Base-by-base conservation (phyloP, 2,797 vertebrate genomes). In the Otus scops region DNA sequence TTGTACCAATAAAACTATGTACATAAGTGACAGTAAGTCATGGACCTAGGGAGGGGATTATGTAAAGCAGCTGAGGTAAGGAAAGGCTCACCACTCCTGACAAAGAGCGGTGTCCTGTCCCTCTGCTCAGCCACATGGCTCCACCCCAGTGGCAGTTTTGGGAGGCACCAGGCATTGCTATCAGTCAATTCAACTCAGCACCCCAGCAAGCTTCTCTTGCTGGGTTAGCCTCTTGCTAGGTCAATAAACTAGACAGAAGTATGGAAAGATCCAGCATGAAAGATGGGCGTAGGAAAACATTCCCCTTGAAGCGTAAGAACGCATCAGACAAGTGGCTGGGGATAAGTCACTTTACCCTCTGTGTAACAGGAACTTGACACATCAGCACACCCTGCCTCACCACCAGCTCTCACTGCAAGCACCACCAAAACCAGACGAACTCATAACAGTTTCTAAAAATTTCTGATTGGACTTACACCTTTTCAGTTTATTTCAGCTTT, bases 1-100 rank as follows among this genome's bases (percentile, higher is more conserved):
- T n/a, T 34, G 2, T 8, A 22, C 3, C 11, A 54, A 7, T 47
- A 38, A 10, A 48, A 24, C 4, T 28, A 27, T 11, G 11, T 6
- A 13, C 0, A 0, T 9, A 26, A 41, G 16, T 6, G 47, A 32
- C 18, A 61, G 51, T 19, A 70, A 59, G 16, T 36, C 2, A 1
- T 2, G 7, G 45, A 28, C 10, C 11, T 14, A 14, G 23, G 20
- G 34, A 64, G 11, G 4, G 24, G 10, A 18, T 51, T 36, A 15
- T 13, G 28, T 54, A 6, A 16, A 60, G 67, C 11, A 68, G 19
- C 23, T 30, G 19, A 68, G 45, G 36, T 14, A 41, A 53, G 38
- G 39, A 78, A 70, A 5, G 8, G 20, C 28, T 80, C 43, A 16
- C 6, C 38, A 18, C 38, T 23, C 45, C 26, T 63, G 36, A 4